Base-by-base conservation (phyloP, 1,140 invertebrate genomes). In the Lasioglossum baleicum region DNA sequence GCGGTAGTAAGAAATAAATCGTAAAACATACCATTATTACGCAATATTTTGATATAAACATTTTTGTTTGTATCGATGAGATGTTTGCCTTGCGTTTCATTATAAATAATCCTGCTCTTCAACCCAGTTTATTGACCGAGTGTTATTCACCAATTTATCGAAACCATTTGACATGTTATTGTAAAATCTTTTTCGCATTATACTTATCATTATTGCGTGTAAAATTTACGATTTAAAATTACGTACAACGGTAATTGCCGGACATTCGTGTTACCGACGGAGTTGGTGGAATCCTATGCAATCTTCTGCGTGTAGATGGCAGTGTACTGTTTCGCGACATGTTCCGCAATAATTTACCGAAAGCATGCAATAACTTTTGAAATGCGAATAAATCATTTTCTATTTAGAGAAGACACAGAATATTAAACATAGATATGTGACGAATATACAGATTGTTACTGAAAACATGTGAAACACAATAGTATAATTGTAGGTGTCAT, bases 201-300 rank as follows among this genome's bases (percentile, higher is more conserved):
- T 20, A 20, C 6, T 20, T 56, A 20, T 56, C 51, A 56, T 56
- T 56, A 20, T 5, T 56, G 15, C 1, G 15, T 56, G 7, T 56
- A 35, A 35, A 1, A 35, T 35, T 35, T 48, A 10, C 44, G 44
- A 53, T 53, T 15, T 17, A 22, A n/a, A n/a, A 20, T 58, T 58
- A n/a, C 20, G n/a, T 22, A 8, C 17, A 58, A n/a, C 7, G 20
- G 20, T 58, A 6, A n/a, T n/a, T 6, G 20, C 20, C 10, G 31
- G 22, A 51, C 0, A 7, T 40, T 63, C 8, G 0, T 17, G 51
- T 70, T 77, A 77, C n/a, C 75, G 75, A 63, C 75, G 0, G 75
- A 71, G 56, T 40, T 11, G 8, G 7, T 15, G 0, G 10, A 40
- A 51, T 26, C 51, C 7, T 8, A 63, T 76, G 31, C 13, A 53